Evolutionary conservation across 1,140 invertebrate genomes (phyloP).

Genomic region (Cyrtorhinus lividipennis): DNA sequence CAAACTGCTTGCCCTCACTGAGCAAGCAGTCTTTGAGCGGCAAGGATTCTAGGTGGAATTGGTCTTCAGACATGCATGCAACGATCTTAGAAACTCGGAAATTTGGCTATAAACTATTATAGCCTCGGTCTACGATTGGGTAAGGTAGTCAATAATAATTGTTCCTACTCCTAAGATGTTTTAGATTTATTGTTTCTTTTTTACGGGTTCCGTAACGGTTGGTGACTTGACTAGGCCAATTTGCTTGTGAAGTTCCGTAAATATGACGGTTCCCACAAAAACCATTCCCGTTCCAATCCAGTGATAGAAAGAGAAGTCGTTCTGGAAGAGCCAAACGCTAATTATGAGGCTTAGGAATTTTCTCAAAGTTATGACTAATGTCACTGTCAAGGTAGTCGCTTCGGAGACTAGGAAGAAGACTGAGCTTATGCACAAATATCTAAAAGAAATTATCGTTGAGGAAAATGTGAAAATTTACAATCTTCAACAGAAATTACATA

Average conservation of each 20-base stretch:
- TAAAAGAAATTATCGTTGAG: conserved; percentile 30
- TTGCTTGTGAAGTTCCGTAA: conserved; percentile 54
- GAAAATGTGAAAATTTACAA: conserved; percentile 14
- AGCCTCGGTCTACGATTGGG: no score
- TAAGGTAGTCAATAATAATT: no score
- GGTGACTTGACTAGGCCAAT: conserved; percentile 14
- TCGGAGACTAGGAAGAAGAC: conserved; percentile 90
- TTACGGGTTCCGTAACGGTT: no score
- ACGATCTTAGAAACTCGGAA: no score
- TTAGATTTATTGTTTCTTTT: no score
- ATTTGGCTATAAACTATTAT: no score
- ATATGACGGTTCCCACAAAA: conserved; percentile 84
- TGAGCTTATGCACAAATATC: conserved; percentile 79
- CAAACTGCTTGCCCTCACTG: no score
- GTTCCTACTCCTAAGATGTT: no score
- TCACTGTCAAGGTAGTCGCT: conserved; percentile 87
- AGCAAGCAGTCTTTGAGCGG: no score
- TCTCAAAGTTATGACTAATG: conserved; percentile 83
- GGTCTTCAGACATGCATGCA: no score
- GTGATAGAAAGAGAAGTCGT: conserved; percentile 82
- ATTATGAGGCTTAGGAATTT: conserved; percentile 92
- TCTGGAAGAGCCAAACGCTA: conserved; percentile 90
- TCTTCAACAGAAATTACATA: no score
- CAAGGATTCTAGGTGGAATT: no score
- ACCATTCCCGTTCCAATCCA: conserved; percentile 87